These are phyloP conservation scores for Tinamus major DNA, from an alignment of 2,797 vertebrate species.

Conservation along the genomic window DNA sequence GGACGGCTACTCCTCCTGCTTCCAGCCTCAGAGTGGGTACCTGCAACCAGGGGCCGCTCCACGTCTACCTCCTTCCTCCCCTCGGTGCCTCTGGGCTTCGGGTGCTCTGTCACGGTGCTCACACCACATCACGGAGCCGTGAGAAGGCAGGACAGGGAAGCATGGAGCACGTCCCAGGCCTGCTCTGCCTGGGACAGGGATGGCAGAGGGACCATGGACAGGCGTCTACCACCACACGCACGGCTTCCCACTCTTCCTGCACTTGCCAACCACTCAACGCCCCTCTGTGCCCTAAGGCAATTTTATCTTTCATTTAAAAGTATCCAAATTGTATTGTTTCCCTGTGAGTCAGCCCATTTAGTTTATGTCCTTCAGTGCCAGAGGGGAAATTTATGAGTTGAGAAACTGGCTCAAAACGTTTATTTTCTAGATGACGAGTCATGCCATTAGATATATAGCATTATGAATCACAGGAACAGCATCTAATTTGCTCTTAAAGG, in stretches of 20 bases:
- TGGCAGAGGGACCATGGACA: fast-evolving
- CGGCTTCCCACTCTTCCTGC: fast-evolving
- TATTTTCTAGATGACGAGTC: conserved; percentile 74
- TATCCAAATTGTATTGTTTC: conserved; percentile 71
- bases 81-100: neutral
- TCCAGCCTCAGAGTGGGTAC: neutral
- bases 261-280: neutral
- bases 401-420: conserved; percentile 70
- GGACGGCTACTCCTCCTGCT: neutral
- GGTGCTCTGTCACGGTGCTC: fast-evolving
- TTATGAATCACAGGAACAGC: conserved; percentile 84
- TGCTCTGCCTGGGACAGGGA: neutral
- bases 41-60: neutral
- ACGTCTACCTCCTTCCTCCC: neutral
- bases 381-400: conserved; percentile 76
- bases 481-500: conserved; percentile 86
- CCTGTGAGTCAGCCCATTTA: conserved; percentile 70
- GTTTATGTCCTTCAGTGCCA: conserved; percentile 74
- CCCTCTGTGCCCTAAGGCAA: conserved; percentile 23
- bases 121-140: neutral
- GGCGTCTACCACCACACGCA: fast-evolving
- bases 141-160: neutral
- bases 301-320: conserved; percentile 64
- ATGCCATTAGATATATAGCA: conserved; percentile 79
- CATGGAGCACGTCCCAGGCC: neutral